Percentiles rank a stretch among this genome's conserved stretches.
phyloP scores from a whole-genome alignment of 2,113 vertebrate genomes.

The Myodes glareolus region DNA sequence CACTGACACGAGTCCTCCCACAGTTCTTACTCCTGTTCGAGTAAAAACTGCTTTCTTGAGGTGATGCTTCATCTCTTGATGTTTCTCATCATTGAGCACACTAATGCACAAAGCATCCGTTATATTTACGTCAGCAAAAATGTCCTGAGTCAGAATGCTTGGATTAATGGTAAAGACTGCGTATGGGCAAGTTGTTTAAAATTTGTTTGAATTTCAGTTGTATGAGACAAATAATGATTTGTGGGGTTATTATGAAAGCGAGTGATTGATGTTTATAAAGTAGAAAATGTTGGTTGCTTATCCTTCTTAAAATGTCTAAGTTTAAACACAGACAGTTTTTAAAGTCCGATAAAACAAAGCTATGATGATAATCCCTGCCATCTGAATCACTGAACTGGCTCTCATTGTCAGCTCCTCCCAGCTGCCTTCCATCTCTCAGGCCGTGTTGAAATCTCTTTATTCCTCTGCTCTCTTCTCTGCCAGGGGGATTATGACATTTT shows the following conservation, averaged over 20 bases:
- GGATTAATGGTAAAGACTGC: slow-evolving; percentile 39
- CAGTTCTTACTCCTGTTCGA: slow-evolving; percentile 15
- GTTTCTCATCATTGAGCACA: slow-evolving; percentile 2
- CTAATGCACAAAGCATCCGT: background rate
- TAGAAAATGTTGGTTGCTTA: slow-evolving; percentile 48
- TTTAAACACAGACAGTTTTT: slow-evolving; percentile 47
- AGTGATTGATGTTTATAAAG: slow-evolving; percentile 36
- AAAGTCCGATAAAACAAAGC: slow-evolving; percentile 49
- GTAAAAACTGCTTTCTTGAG: slow-evolving; percentile 40
- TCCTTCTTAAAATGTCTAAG: slow-evolving; percentile 13
- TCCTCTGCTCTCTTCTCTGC: background rate
- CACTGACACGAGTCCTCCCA: slow-evolving; percentile 38
- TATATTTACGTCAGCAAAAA: background rate
- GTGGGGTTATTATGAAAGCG: slow-evolving; percentile 38
- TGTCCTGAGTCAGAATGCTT: background rate
- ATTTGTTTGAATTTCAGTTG: slow-evolving; percentile 43
- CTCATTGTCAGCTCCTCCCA: background rate
- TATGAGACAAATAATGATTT: slow-evolving; percentile 47
- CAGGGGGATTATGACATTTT: background rate
- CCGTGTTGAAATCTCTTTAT: slow-evolving; percentile 53
- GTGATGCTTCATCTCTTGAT: slow-evolving; percentile 4
- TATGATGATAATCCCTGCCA: background rate
- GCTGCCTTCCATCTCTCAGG: background rate
- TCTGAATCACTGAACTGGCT: slow-evolving; percentile 25
- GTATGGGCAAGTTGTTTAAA: background rate